Percentiles rank a stretch among this genome's conserved stretches.
Conservation (phyloP, 1,140 invertebrate species). For the Maconellicoccus hirsutus region DNA sequence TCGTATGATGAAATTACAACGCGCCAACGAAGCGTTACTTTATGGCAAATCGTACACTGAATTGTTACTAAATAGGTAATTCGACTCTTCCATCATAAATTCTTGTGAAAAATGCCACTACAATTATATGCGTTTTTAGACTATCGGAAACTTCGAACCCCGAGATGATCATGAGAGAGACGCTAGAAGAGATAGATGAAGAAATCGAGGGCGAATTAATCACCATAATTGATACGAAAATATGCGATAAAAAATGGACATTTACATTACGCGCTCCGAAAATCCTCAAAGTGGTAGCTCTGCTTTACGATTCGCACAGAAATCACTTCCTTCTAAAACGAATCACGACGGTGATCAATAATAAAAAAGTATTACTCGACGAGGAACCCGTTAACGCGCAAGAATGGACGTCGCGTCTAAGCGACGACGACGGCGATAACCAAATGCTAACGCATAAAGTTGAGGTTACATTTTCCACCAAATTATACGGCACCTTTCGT, state of each 20-base stretch:
- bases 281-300: slow-evolving; percentile 46
- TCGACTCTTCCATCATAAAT: slow-evolving; percentile 24
- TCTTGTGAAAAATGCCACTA: not conserved
- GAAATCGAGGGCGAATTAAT: slow-evolving; percentile 47
- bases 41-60: slow-evolving; percentile 55
- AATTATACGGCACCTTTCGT: slow-evolving; percentile 67
- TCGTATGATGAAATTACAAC: slow-evolving; percentile 47
- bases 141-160: slow-evolving; percentile 46
- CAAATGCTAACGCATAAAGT: slow-evolving; percentile 43
- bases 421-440: slow-evolving; percentile 23
- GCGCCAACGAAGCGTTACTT: slow-evolving; percentile 51
- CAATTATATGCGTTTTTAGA: slow-evolving; percentile 30
- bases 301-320: slow-evolving; percentile 57
- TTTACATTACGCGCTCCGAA: slow-evolving; percentile 44
- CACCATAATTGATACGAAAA: slow-evolving; percentile 52
- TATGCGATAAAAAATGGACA: slow-evolving; percentile 51
- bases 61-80: slow-evolving; percentile 48
- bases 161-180: slow-evolving; percentile 44
- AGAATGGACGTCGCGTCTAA: slow-evolving; percentile 40
- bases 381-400: slow-evolving; percentile 37
- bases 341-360: slow-evolving; percentile 25
- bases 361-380: slow-evolving; percentile 27
- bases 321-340: slow-evolving; percentile 51
- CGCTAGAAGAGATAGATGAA: slow-evolving; percentile 46
- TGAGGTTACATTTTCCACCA: slow-evolving; percentile 55